These are phyloP conservation scores for Spilosoma lubricipeda DNA, from an alignment of 2,888 invertebrate species.

Conservation along the genomic window DNA sequence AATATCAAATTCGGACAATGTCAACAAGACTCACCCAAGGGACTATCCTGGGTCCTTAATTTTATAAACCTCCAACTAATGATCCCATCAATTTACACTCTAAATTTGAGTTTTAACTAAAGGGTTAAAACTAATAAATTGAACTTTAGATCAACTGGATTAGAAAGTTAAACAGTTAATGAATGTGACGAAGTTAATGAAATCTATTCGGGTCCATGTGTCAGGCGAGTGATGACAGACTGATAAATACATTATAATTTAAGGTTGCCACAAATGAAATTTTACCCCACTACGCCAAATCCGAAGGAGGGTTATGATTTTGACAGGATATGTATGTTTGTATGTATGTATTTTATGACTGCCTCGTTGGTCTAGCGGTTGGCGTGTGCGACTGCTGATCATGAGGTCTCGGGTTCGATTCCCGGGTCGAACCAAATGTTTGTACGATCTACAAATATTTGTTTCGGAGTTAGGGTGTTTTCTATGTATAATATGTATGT, in stretches of 20 bases:
- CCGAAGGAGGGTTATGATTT: too few species aligned
- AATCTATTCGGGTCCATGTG: slow-evolving; percentile 33
- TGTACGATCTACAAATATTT: too few species aligned
- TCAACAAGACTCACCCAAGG: slow-evolving; percentile 23
- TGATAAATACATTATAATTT: slow-evolving; percentile 22
- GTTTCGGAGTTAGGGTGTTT: too few species aligned
- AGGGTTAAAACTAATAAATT: slow-evolving; percentile 45
- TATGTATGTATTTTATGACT: too few species aligned
- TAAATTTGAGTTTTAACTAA: slow-evolving; percentile 36
- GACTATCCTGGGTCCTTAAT: slow-evolving; percentile 24
- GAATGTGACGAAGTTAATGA: slow-evolving; percentile 39
- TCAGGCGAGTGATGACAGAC: slow-evolving; percentile 27
- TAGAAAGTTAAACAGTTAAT: slow-evolving; percentile 47
- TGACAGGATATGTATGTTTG: too few species aligned
- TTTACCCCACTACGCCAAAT: too few species aligned
- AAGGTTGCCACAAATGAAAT: slow-evolving; percentile 8
- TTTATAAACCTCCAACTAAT: slow-evolving; percentile 30
- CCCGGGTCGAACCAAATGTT: too few species aligned
- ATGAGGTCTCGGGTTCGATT: too few species aligned
- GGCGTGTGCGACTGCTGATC: too few species aligned
- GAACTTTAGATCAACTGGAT: slow-evolving; percentile 38
- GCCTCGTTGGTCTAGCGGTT: too few species aligned
- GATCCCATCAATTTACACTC: slow-evolving; percentile 39
- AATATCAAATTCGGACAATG: slow-evolving; percentile 18
- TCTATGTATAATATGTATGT: too few species aligned